Evolutionary conservation across 2,113 vertebrate species (phyloP).

Genomic region (Oncorhynchus keta): DNA sequence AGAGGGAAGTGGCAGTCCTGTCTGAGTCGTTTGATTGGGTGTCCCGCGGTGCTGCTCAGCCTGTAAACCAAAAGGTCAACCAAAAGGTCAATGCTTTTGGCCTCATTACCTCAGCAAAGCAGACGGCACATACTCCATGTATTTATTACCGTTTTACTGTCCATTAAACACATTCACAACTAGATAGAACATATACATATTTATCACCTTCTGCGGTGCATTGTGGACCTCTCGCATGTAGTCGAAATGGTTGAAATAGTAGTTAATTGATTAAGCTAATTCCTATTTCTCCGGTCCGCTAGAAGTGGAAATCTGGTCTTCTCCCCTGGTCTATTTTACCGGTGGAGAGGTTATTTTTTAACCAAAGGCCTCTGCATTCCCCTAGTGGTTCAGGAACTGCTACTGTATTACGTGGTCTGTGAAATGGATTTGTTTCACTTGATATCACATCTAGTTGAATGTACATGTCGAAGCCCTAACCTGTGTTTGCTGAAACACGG

Average conservation of each 20-base stretch:
- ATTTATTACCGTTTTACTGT: not conserved
- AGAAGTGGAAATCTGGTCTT: conserved; percentile 15
- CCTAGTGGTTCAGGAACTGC: conserved; percentile 63
- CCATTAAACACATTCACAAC: not conserved
- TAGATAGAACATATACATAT: not conserved
- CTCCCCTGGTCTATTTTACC: conserved; percentile 52
- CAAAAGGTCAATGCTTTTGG: conserved; percentile 37
- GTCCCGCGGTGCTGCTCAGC: conserved; percentile 19
- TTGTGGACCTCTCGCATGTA: not conserved
- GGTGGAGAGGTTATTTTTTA: conserved; percentile 54
- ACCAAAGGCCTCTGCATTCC: conserved; percentile 50
- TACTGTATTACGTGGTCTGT: conserved; percentile 72
- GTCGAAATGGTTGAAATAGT: not conserved
- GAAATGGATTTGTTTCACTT: conserved; percentile 75
- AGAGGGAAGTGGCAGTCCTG: not conserved
- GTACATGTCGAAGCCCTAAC: conserved; percentile 55
- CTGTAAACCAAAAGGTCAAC: not conserved
- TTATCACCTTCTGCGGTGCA: not conserved
- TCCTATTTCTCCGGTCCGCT: not conserved
- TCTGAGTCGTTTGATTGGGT: conserved; percentile 23
- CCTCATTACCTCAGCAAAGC: conserved; percentile 53
- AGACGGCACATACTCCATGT: conserved; percentile 19
- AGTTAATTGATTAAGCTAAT: not conserved
- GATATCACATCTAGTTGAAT: conserved; percentile 68
- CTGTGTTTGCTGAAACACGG: conserved; percentile 60